phyloP scores from a whole-genome alignment of 92 coral and sea anemone species.

The Zoanthus sociatus region DNA sequence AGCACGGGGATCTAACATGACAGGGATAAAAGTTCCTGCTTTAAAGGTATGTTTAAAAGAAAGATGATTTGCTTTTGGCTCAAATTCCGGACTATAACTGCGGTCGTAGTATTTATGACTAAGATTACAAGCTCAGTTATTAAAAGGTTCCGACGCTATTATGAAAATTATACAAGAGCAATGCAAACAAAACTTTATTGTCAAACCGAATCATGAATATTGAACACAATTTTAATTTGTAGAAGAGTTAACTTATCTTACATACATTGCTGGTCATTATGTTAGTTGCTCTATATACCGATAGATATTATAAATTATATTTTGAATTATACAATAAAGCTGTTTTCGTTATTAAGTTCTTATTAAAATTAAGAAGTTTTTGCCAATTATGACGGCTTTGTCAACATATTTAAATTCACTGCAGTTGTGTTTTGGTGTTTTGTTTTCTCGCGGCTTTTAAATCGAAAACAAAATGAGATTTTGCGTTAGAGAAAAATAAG shows the following conservation, averaged over 20 bases:
- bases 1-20: constrained; percentile 20
- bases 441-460: no score
- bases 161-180: not conserved
- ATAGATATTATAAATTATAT: not conserved
- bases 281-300: no score
- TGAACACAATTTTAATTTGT: no score
- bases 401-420: not conserved
- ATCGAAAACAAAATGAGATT: no score
- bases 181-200: not conserved
- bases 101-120: not conserved
- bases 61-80: not conserved
- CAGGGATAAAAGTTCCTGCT: constrained; percentile 13
- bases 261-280: not conserved
- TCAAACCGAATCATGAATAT: not conserved
- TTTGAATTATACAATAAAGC: not conserved
- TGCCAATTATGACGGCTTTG: not conserved
- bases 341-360: not conserved
- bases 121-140: not conserved
- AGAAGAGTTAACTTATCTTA: not conserved
- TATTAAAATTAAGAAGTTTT: not conserved
- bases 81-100: not conserved
- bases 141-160: not conserved
- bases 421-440: not conserved
- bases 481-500: not conserved
- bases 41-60: constrained; percentile 1